phyloP scores from a whole-genome alignment of 1,140 invertebrate species.

The Hermatobates lingyangjiaoensis region DNA sequence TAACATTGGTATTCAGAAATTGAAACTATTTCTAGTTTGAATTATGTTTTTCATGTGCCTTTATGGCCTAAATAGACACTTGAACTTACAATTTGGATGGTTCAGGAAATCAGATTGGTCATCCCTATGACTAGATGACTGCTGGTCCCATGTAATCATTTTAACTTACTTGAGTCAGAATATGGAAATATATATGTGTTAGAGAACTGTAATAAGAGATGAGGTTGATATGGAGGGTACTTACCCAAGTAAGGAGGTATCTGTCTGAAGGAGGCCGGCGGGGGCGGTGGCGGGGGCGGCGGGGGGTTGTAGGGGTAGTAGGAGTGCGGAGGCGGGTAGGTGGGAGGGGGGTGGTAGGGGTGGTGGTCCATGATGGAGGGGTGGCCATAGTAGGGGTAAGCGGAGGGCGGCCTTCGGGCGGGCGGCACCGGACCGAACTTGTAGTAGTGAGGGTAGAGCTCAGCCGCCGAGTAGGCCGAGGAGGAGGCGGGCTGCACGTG shows the following conservation, averaged over 20 bases:
- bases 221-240: too few species aligned
- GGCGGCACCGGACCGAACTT: neutral
- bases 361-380: slow-evolving; percentile 12
- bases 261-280: slow-evolving; percentile 45
- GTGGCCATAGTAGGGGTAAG: slow-evolving; percentile 21
- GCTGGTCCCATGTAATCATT: too few species aligned
- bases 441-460: neutral
- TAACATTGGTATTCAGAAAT: too few species aligned
- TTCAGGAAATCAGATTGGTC: too few species aligned
- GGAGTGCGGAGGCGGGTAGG: slow-evolving; percentile 34
- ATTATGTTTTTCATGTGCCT: too few species aligned
- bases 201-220: too few species aligned
- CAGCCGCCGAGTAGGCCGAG: slow-evolving; percentile 20
- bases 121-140: too few species aligned
- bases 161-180: too few species aligned
- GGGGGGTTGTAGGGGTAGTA: slow-evolving; percentile 27
- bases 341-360: slow-evolving; percentile 12
- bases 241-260: slow-evolving; percentile 27
- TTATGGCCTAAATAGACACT: too few species aligned
- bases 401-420: slow-evolving; percentile 22
- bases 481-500: slow-evolving; percentile 6
- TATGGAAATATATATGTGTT: too few species aligned
- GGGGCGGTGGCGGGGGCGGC: slow-evolving; percentile 34
- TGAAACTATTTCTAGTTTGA: too few species aligned
- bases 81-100: too few species aligned